phyloP scores from a whole-genome alignment of 2,888 invertebrate species.

The Panzeria rudis region DNA sequence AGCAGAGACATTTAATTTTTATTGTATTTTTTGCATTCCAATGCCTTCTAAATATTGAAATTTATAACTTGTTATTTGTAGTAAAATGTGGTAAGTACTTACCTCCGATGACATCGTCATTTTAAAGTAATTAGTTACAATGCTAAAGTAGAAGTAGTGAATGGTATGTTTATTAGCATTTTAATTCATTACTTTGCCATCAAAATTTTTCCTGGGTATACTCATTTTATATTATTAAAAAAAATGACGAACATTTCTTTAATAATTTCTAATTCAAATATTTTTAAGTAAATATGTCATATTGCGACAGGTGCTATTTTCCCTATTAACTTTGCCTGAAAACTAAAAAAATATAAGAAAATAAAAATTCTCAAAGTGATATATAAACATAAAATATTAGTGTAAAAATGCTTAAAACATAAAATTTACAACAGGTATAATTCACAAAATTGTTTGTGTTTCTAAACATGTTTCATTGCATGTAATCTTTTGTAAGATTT shows the following conservation, averaged over 20 bases:
- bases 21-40: no score
- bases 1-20: no score
- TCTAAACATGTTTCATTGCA: slow-evolving; percentile 32
- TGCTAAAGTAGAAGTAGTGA: no score
- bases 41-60: no score
- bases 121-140: no score
- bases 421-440: slow-evolving; percentile 58
- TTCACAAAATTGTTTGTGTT: slow-evolving; percentile 44
- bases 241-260: background rate
- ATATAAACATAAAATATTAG: slow-evolving; percentile 61
- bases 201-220: no score
- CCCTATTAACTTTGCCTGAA: background rate
- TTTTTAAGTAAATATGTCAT: slow-evolving; percentile 31
- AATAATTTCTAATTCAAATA: background rate
- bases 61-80: no score
- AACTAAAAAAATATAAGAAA: background rate
- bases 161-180: no score
- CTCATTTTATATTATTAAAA: no score
- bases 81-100: no score
- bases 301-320: background rate
- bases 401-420: slow-evolving; percentile 57
- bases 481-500: slow-evolving; percentile 30
- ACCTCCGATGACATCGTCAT: no score
- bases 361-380: slow-evolving; percentile 8
- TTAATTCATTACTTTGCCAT: no score